Evolutionary conservation across 2,797 vertebrate genomes (phyloP).

Genomic region (Molossus molossus): DNA sequence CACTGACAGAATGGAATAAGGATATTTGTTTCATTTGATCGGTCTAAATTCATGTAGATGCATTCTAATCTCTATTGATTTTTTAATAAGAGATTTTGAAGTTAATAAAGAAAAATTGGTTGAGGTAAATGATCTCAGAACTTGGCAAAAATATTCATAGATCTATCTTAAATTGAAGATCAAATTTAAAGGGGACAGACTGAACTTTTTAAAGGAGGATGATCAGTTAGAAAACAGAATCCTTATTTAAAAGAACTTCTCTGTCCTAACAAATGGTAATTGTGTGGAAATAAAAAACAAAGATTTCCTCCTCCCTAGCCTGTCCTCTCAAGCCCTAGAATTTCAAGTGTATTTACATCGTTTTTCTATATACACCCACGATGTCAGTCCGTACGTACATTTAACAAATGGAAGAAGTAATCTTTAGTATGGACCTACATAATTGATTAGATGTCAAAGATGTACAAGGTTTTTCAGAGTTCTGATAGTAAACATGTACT

Average conservation of each 20-base stretch:
- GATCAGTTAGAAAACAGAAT: neutral
- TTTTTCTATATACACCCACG: neutral
- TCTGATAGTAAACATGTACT: neutral
- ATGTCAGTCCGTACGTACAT: neutral
- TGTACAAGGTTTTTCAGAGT: neutral
- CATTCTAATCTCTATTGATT: constrained; percentile 13
- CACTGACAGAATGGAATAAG: neutral
- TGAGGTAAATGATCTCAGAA: constrained; percentile 43
- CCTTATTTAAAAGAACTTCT: neutral
- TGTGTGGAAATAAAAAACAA: neutral
- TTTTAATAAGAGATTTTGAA: constrained; percentile 53
- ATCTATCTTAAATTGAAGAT: neutral
- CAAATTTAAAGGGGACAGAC: neutral
- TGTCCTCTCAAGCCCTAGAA: neutral
- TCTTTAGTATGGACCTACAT: neutral
- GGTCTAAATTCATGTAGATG: constrained; percentile 1
- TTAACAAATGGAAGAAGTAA: neutral
- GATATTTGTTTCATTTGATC: neutral
- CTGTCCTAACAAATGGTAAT: neutral
- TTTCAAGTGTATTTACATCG: neutral
- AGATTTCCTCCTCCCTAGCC: neutral
- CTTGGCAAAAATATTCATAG: neutral
- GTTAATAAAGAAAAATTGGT: constrained; percentile 58
- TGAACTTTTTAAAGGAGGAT: neutral
- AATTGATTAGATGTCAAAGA: neutral